A percentile compares a stretch with the other conserved stretches of the same genome.
Conservation (phyloP, 1,140 invertebrate genomes). For the Pseudoatta argentina region DNA sequence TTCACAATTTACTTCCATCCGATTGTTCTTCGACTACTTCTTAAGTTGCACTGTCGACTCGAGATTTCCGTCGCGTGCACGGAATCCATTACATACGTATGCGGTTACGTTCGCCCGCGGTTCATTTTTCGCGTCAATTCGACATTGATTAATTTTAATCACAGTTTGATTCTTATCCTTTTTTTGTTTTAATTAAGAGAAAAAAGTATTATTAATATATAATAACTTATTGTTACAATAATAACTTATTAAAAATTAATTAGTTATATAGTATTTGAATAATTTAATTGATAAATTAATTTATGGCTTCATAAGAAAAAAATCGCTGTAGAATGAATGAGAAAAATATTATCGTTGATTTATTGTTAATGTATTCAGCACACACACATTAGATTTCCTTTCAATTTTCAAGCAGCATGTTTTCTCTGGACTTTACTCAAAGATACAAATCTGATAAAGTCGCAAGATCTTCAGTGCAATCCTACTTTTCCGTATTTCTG, state of each 20-base stretch:
- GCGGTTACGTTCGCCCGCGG: neutral
- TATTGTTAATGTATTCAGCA: neutral
- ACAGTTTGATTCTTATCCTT: neutral
- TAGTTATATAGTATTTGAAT: neutral
- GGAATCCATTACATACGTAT: slow-evolving; percentile 38
- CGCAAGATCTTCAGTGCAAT: slow-evolving; percentile 16
- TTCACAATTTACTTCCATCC: slow-evolving; percentile 44
- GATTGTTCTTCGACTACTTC: slow-evolving; percentile 48
- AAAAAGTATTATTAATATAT: no score
- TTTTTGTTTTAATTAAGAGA: slow-evolving; percentile 13
- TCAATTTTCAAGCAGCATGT: neutral
- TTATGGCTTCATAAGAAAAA: neutral
- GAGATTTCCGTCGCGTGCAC: slow-evolving; percentile 44
- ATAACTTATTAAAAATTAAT: neutral
- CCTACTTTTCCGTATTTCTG: slow-evolving; percentile 40
- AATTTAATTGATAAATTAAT: neutral
- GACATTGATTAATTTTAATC: slow-evolving; percentile 4
- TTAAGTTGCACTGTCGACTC: slow-evolving; percentile 35
- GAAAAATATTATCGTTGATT: neutral
- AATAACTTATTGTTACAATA: no score
- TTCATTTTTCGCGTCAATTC: neutral
- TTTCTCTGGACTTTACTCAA: neutral
- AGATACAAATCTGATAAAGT: slow-evolving; percentile 41
- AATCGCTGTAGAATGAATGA: neutral
- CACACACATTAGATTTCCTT: neutral